Evolutionary conservation across 1,140 invertebrate species (phyloP).

Genomic region (Lineus longissimus): DNA sequence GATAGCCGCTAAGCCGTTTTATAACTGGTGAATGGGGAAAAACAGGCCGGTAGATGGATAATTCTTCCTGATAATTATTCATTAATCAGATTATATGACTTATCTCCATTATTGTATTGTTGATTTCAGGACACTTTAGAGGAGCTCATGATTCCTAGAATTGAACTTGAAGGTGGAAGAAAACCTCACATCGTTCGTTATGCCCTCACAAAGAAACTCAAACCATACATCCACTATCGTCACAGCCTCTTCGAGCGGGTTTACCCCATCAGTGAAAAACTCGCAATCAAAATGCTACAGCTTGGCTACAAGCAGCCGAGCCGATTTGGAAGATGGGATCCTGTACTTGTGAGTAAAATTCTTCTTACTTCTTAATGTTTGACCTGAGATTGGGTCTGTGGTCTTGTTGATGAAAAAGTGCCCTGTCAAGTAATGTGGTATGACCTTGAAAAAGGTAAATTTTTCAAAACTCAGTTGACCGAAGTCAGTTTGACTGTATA

Average conservation of each 20-base stretch:
- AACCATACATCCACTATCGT: slow-evolving; percentile 40
- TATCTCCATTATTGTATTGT: too few species aligned
- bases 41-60: too few species aligned
- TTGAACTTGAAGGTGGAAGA: slow-evolving; percentile 42
- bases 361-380: background rate
- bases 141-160: slow-evolving; percentile 42
- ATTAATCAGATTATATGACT: too few species aligned
- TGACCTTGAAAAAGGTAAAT: too few species aligned
- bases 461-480: too few species aligned
- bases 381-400: background rate
- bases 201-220: slow-evolving; percentile 44
- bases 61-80: too few species aligned
- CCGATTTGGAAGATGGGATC: slow-evolving; percentile 54
- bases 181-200: slow-evolving; percentile 52
- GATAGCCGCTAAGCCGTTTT: too few species aligned
- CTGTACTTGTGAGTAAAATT: slow-evolving; percentile 40
- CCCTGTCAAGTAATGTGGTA: too few species aligned
- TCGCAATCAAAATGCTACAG: slow-evolving; percentile 45
- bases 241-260: slow-evolving; percentile 52
- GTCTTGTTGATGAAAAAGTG: background rate
- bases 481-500: too few species aligned
- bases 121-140: slow-evolving; percentile 42
- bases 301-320: slow-evolving; percentile 53
- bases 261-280: slow-evolving; percentile 43
- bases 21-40: too few species aligned